phyloP scores from a whole-genome alignment of 2,113 vertebrate genomes.

The Lynx canadensis region DNA sequence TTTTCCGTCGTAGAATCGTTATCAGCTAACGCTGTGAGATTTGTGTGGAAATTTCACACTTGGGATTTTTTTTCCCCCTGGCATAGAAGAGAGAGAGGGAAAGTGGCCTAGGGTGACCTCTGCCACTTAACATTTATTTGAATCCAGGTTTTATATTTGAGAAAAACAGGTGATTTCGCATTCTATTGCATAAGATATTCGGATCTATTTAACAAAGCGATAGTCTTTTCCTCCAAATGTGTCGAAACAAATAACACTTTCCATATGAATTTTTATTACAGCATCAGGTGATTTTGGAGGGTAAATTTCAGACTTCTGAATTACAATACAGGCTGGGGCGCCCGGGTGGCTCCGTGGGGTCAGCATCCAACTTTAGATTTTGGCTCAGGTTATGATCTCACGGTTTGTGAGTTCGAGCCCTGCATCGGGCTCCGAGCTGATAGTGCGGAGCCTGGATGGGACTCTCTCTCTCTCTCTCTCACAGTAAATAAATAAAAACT shows the following conservation, averaged over 20 bases:
- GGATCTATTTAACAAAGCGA: not conserved
- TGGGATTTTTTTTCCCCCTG: not conserved
- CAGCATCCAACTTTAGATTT: too few species aligned
- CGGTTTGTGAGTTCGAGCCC: too few species aligned
- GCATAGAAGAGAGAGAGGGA: not conserved
- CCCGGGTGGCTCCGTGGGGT: too few species aligned
- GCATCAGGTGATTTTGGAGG: conserved; percentile 1
- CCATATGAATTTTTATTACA: conserved; percentile 7
- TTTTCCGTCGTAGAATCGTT: not conserved
- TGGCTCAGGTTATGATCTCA: too few species aligned
- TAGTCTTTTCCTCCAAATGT: not conserved
- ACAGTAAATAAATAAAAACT: too few species aligned
- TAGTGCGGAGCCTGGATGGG: too few species aligned
- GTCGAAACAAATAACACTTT: conserved; percentile 19
- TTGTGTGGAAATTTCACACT: conserved; percentile 4
- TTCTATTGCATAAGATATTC: conserved; percentile 6
- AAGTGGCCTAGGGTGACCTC: not conserved
- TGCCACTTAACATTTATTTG: not conserved
- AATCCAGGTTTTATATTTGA: not conserved
- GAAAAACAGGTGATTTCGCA: not conserved
- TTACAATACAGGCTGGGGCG: conserved; percentile 25
- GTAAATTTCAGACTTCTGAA: conserved; percentile 36
- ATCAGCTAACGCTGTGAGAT: not conserved
- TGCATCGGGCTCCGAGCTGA: too few species aligned
- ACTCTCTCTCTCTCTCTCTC: too few species aligned